Percentiles rank a stretch among this genome's conserved stretches.
Conservation (phyloP, 2,113 vertebrate genomes). For the Pica pica region DNA sequence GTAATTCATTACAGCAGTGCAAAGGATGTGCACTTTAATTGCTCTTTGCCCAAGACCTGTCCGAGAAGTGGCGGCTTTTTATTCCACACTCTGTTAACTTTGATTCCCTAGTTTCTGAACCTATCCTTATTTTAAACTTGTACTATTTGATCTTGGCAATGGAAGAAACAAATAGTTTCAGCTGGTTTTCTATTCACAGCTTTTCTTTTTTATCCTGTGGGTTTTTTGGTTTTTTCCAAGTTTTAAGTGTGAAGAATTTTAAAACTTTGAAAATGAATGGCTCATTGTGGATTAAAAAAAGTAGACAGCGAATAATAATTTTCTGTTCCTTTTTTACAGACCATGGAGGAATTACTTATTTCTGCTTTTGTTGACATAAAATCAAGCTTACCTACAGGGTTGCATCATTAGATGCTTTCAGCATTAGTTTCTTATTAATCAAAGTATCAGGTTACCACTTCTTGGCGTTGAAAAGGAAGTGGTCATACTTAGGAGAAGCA, state of each 20-base stretch:
- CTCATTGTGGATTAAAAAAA: background rate
- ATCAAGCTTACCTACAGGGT: background rate
- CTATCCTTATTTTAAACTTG: background rate
- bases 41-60: background rate
- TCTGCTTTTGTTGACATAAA: background rate
- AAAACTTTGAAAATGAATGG: background rate
- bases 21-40: background rate
- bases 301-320: background rate
- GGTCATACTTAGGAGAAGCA: background rate
- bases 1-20: background rate
- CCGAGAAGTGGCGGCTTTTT: background rate
- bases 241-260: background rate
- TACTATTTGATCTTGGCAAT: background rate
- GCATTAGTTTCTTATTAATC: background rate
- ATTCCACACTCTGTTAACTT: background rate
- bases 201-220: background rate
- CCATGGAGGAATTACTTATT: background rate
- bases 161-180: constrained; percentile 1
- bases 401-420: background rate
- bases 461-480: background rate
- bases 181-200: background rate
- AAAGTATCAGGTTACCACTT: background rate
- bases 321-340: background rate
- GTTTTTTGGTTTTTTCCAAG: background rate
- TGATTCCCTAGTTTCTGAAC: background rate